Evolutionary conservation across 2,113 vertebrate species (phyloP), one percentile per base, ranked within the genome.

Genomic region (Syngnathus floridae): DNA sequence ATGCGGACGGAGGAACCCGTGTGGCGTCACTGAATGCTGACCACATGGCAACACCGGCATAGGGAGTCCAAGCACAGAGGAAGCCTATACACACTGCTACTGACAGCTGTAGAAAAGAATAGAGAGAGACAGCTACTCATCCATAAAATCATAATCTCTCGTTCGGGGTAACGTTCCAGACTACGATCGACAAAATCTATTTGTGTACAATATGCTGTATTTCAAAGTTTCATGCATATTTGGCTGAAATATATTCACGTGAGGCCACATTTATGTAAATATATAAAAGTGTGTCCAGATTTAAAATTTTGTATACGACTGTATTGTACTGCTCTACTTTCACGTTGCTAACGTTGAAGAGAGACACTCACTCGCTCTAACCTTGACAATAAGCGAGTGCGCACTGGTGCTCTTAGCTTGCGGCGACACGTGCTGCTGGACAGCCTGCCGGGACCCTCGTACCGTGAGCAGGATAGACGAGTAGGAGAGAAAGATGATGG

Each of bases 401-500:
- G 74, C 79, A 2, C 84, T 81, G 84, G 11, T 67, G 56, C 86
- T 87, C 65, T 88, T 79, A 69, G 71, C 83, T 74, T 83, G 87
- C 0, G 91, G 88, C 12, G 88, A 87, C 51, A 87, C 58, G 70
- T 93, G 92, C 78, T 91, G 91, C 86, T 87, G 83, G 52, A 94
- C 59, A 0, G 92, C 92, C 74, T 91, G 83, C 1, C 67, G 85
- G 1, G 93, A 92, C 21, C 75, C 88, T 8, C 86, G 83, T 82
- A 93, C 91, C 0, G 83, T 92, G 87, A 92, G 76, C 77, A 92
- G 89, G 66, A 95, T 92, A 83, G 87, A 92, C 0, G 87, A 74
- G 83, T 93, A 92, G 77, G 93, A 95, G 66, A 76, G 38, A 49
- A 93, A 82, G 87, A 94, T 93, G 79, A 93, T 65, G 62, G 90